Evolutionary conservation across 2,113 vertebrate genomes (phyloP).

Genomic region (Brienomyrus longianalis): DNA sequence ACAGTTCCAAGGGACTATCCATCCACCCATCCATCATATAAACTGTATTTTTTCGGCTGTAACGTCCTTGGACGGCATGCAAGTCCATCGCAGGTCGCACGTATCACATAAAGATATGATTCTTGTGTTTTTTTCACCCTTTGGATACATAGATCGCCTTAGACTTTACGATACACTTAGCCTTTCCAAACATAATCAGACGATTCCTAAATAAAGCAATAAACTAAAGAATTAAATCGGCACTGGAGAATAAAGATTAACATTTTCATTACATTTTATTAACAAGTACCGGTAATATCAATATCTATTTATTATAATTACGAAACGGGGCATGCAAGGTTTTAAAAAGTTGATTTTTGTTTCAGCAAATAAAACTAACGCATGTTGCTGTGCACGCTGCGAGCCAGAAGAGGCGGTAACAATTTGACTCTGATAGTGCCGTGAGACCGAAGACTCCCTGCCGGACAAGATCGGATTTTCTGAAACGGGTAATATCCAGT

Average conservation of each 20-base stretch:
- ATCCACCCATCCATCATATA: background rate
- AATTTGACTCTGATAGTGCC: background rate
- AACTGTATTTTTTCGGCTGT: background rate
- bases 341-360: background rate
- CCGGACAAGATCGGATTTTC: background rate
- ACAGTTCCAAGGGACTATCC: background rate
- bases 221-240: background rate
- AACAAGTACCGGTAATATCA: background rate
- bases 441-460: background rate
- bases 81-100: background rate
- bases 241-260: background rate
- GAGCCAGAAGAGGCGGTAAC: background rate
- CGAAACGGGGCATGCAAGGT: background rate
- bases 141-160: background rate
- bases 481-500: background rate
- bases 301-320: background rate
- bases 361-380: background rate
- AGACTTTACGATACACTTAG: background rate
- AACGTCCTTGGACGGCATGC: background rate
- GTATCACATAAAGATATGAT: background rate
- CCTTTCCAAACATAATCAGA: background rate
- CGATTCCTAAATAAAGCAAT: background rate
- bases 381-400: background rate
- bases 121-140: background rate
- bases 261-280: background rate